Base-by-base conservation (phyloP, 2,113 vertebrate species). In the Xiphophorus maculatus region DNA sequence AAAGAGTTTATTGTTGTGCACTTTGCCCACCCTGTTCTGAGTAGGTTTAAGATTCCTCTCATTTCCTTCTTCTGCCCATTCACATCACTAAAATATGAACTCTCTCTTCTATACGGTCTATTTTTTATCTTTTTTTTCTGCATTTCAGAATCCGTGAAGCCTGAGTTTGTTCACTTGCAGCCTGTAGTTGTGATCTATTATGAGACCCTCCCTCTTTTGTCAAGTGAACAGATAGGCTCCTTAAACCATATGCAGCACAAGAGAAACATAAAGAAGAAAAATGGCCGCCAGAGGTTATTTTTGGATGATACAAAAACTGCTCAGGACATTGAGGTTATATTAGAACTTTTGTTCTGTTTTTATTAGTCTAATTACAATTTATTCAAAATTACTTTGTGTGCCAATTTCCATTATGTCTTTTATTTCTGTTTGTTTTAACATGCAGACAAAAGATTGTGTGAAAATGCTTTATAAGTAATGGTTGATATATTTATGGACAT, bases 141-240 rank as follows among this genome's bases (percentile, higher is more conserved):
- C 48, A 22, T 29, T 63, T 48, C 8, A 33, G 62, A n/a, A 35
- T 44, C 69, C 69, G 69, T 6, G 42, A 67, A 40, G 29, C 27
- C 65, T 44, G 65, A 25, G 64, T 25, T 37, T n/a, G 33, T 3
- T n/a, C 32, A 42, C 5, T 27, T 32, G 6, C 65, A 73, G 48
- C 76, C 76, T 80, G 72, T 40, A 51, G 30, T 73, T 75, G 65
- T 86, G 87, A 88, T 63, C 69, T 84, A 74, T 74, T 75, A 73
- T 88, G 22, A 61, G 74, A 80, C 48, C 63, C 69, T 83, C 79
- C 64, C 74, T 5, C 77, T 79, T 88, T 88, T 90, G 84, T 87
- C 63, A 25, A 30, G n/a, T 33, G 48, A 69, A 68, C 69, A 82
- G 73, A 82, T 80, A 79, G 62, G 51, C 54, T 84, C 84, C 69